Conservation (phyloP, 2,113 vertebrate species). For the Butorides virescens region DNA sequence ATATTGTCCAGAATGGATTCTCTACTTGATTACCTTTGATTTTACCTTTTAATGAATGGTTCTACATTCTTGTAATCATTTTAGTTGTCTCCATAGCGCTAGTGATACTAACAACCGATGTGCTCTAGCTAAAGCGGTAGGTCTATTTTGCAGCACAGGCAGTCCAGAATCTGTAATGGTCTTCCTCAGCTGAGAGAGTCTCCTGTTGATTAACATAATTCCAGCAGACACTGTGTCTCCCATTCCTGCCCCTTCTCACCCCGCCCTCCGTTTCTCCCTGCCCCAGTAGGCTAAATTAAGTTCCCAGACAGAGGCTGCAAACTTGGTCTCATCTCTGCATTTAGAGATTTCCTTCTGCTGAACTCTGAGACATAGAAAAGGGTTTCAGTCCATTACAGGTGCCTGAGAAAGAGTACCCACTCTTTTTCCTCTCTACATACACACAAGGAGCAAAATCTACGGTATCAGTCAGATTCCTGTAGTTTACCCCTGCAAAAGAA, state of each 20-base stretch:
- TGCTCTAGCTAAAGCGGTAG: background rate
- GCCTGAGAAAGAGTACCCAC: background rate
- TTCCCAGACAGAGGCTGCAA: background rate
- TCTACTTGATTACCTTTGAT: background rate
- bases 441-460: background rate
- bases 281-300: background rate
- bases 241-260: background rate
- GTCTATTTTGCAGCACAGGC: background rate
- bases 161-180: background rate
- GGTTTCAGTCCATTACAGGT: background rate
- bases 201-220: background rate
- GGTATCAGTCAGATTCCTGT: background rate
- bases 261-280: background rate
- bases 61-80: background rate
- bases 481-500: background rate
- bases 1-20: background rate
- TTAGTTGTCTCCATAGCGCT: background rate
- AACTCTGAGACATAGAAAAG: background rate
- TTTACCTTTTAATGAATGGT: background rate
- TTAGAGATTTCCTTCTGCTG: background rate
- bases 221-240: background rate
- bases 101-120: background rate
- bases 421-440: background rate
- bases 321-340: background rate
- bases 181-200: background rate